Percentiles rank a stretch among this genome's conserved stretches.
Conservation (phyloP, 2,888 invertebrate genomes). For the Agonopterix arenella region DNA sequence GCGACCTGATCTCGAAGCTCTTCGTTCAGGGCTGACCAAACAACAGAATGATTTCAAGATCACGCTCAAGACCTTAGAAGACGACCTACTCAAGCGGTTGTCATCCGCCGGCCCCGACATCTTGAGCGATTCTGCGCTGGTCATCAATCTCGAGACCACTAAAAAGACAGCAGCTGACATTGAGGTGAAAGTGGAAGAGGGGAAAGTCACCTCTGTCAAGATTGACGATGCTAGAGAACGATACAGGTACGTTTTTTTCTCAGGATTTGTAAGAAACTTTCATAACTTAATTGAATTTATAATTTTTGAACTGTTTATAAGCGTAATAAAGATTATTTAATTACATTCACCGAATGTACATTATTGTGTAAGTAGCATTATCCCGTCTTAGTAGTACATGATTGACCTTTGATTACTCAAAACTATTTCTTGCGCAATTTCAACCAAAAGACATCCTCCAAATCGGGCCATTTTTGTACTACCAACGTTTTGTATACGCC, state of each 20-base stretch:
- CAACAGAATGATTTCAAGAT: slow-evolving; percentile 97
- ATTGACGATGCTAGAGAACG: slow-evolving; percentile 95
- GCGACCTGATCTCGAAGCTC: slow-evolving; percentile 91
- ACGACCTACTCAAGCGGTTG: slow-evolving; percentile 89
- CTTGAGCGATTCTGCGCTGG: slow-evolving; percentile 91
- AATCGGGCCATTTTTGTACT: no score
- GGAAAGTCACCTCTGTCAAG: slow-evolving; percentile 88
- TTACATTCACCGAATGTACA: no score
- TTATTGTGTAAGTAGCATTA: no score
- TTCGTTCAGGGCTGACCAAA: slow-evolving; percentile 89
- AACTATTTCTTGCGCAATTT: no score
- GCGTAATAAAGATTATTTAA: no score
- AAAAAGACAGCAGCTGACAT: slow-evolving; percentile 95
- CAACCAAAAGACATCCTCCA: no score
- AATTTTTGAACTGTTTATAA: no score
- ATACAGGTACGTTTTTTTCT: slow-evolving; percentile 81
- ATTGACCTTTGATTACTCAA: no score
- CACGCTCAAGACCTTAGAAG: slow-evolving; percentile 92
- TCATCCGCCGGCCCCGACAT: slow-evolving; percentile 96
- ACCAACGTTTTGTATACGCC: no score
- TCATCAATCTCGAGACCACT: slow-evolving; percentile 94
- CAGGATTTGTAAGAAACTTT: no score
- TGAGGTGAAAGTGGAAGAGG: slow-evolving; percentile 90
- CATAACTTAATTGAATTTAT: no score
- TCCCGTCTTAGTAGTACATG: no score